Base-by-base conservation (phyloP, 35 echinoderm and acorn worm genomes). In the Lytechinus variegatus region DNA sequence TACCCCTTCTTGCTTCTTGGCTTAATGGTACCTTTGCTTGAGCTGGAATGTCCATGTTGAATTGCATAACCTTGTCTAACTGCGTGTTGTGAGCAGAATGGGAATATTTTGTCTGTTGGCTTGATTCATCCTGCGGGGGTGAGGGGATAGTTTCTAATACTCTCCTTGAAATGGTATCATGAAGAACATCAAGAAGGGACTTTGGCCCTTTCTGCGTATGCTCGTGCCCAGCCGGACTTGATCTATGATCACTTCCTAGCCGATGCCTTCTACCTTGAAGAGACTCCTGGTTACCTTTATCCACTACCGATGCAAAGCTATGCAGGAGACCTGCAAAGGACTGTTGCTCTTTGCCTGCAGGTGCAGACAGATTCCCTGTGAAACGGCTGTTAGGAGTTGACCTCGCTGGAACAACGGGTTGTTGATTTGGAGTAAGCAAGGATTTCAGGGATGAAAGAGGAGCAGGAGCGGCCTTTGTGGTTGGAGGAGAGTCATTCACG, bases 301-400 rank as follows among this genome's bases (percentile, higher is more conserved):
- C 92, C 9, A 93, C 92, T 27, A 57, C 92, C 57, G 92, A 93
- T 93, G 92, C 92, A 93, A 93, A 93, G 53, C 53, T 57, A 93
- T 93, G 92, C 28, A 93, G 92, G 10, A 93, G 92, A 19, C 92
- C 92, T 53, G 92, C 92, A 93, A 93, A 93, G 9, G 92, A 93
- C 27, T 93, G 53, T 19, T 93, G 52, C 57, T 33, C 53, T 57
- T 55, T 27, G 28, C 13, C 92, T 53, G 10, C 52, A 14, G 88
- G 16, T 3, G 88, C 52, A 44, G 52, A 28, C 13, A 6, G 33
- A 52, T 4, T 52, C 27, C 11, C 52, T 29, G 27, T 90, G 27
- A 54, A 90, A 21, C 29, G 28, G 52, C 29, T 54, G 52, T 21
- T 29, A 19, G 14, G 9, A 12, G 52, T 54, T 52, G 28, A 44